These are phyloP conservation scores for Lepidurus apus DNA, from an alignment of 1,140 invertebrate genomes.

Conservation along the genomic window DNA sequence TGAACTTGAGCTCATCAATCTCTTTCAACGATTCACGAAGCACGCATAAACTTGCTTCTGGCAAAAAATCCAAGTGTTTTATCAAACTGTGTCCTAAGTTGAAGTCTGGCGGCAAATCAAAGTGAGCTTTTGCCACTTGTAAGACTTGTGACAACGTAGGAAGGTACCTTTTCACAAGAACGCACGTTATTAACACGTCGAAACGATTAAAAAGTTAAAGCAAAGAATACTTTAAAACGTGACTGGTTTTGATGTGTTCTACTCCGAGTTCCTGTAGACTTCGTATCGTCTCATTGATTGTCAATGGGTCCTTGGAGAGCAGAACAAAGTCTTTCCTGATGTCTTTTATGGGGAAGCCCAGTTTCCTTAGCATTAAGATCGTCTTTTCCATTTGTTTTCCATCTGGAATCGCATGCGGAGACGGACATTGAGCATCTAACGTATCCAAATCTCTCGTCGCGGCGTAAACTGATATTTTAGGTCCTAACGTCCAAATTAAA, in stretches of 20 bases:
- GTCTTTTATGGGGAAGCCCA: not conserved
- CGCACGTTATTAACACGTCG: not conserved
- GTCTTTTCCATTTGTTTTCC: not conserved
- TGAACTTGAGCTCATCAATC: not conserved
- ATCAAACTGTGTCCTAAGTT: not conserved
- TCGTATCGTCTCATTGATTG: not conserved
- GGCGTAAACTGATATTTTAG: not conserved
- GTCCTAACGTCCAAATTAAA: not conserved
- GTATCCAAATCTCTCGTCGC: not conserved
- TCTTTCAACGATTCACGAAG: not conserved
- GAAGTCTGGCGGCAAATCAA: not conserved
- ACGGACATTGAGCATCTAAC: not conserved
- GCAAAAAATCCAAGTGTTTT: not conserved
- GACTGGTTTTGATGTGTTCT: not conserved
- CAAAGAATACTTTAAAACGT: not conserved
- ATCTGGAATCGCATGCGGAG: not conserved
- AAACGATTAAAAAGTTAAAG: not conserved
- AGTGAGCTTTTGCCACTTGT: constrained; percentile 1
- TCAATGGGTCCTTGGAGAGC: not conserved
- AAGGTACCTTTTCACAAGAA: not conserved
- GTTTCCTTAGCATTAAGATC: not conserved
- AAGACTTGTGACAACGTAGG: not conserved
- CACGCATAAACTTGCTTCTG: not conserved
- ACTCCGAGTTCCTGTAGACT: not conserved
- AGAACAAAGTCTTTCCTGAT: not conserved